Evolutionary conservation across 2,888 invertebrate genomes (phyloP).

Genomic region (Dilophus febrilis): DNA sequence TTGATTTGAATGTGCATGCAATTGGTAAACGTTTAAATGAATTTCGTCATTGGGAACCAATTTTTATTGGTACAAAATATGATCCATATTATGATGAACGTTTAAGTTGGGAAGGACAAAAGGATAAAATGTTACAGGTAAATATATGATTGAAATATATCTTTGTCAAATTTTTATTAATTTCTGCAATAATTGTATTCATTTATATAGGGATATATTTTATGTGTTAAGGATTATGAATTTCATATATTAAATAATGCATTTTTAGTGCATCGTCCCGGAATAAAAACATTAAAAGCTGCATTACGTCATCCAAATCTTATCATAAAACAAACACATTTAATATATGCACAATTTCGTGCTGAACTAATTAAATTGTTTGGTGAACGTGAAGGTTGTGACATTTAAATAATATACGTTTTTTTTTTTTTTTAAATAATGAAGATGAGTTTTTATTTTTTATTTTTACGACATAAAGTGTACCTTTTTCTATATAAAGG

Average conservation of each 20-base stretch:
- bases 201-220: slow-evolving; percentile 58
- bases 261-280: slow-evolving; percentile 75
- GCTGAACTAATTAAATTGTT: slow-evolving; percentile 66
- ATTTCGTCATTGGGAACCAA: slow-evolving; percentile 74
- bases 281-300: slow-evolving; percentile 60
- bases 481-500: no score
- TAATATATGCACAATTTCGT: slow-evolving; percentile 44
- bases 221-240: slow-evolving; percentile 76
- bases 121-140: slow-evolving; percentile 83
- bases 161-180: neutral
- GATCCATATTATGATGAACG: slow-evolving; percentile 79
- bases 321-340: slow-evolving; percentile 8
- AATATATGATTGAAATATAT: slow-evolving; percentile 1
- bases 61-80: slow-evolving; percentile 75
- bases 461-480: no score
- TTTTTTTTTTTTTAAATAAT: no score
- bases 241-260: slow-evolving; percentile 79
- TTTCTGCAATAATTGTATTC: neutral
- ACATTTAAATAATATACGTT: no score
- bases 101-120: slow-evolving; percentile 82
- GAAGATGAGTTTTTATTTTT: no score
- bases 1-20: slow-evolving; percentile 49
- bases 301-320: slow-evolving; percentile 32
- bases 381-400: slow-evolving; percentile 51
- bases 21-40: slow-evolving; percentile 52